These are phyloP conservation scores for Mobula hypostoma DNA, from an alignment of 2,113 vertebrate species.

Conservation along the genomic window DNA sequence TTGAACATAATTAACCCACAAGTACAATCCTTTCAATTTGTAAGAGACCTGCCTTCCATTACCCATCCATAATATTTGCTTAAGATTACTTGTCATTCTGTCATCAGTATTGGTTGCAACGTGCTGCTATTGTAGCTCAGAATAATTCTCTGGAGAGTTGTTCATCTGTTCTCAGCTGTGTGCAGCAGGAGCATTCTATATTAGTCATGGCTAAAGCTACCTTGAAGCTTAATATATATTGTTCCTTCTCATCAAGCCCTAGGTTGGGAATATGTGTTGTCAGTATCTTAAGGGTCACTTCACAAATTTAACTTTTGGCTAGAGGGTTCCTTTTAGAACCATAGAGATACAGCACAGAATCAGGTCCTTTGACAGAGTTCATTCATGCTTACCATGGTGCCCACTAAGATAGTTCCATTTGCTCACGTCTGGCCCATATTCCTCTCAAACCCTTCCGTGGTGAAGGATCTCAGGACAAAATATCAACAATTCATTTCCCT, in stretches of 20 bases:
- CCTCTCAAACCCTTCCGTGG: too few species aligned
- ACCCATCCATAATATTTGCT: neutral
- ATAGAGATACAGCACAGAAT: too few species aligned
- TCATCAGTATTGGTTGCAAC: neutral
- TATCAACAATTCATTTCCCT: too few species aligned
- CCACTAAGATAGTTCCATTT: too few species aligned
- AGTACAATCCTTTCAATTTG: too few species aligned
- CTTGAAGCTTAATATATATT: neutral
- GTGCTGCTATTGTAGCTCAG: neutral
- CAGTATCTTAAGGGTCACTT: neutral
- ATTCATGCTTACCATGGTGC: too few species aligned
- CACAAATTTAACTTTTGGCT: neutral
- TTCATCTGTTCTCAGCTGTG: neutral
- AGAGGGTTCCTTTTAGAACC: neutral
- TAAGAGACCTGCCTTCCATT: neutral
- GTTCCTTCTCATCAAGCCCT: neutral
- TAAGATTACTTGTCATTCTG: neutral
- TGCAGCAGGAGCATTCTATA: neutral
- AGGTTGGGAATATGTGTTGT: neutral
- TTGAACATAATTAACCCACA: too few species aligned
- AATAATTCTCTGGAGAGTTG: neutral
- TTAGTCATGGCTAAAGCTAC: neutral
- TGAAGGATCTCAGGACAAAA: too few species aligned
- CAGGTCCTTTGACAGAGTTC: too few species aligned
- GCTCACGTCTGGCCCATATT: too few species aligned